These are phyloP conservation scores for Hypocryptadius cinnamomeus DNA, from an alignment of 2,113 vertebrate species.

Conservation along the genomic window DNA sequence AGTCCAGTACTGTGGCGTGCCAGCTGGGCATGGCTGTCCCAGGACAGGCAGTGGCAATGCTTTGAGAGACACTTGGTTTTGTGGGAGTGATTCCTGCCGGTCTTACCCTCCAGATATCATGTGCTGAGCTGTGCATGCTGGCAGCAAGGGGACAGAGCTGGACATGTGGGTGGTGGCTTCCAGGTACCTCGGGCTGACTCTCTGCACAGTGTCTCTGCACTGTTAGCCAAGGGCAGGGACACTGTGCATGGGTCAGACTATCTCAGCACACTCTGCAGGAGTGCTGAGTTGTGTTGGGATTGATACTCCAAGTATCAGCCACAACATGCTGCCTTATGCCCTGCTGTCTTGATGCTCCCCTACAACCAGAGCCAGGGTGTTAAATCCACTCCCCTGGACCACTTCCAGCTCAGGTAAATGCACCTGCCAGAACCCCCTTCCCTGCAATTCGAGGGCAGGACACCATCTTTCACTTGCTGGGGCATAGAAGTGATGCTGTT, in stretches of 20 bases:
- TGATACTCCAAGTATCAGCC: rapidly evolving
- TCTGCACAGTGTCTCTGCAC: background rate
- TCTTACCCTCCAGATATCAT: rapidly evolving
- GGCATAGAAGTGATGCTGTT: background rate
- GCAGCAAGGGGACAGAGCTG: background rate
- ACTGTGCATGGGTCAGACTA: background rate
- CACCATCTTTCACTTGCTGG: background rate
- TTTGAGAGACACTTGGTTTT: background rate
- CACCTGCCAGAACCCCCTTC: background rate
- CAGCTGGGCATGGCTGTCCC: background rate
- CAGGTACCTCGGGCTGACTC: background rate
- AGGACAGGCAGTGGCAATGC: background rate
- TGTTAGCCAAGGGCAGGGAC: background rate
- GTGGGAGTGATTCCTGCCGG: background rate
- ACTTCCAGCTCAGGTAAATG: background rate
- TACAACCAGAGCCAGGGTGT: background rate
- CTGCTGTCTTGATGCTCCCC: background rate
- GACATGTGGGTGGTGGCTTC: background rate
- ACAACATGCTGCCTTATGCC: background rate
- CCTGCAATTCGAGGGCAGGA: background rate
- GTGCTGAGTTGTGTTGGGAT: background rate
- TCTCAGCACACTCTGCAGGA: background rate
- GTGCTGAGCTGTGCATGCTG: rapidly evolving
- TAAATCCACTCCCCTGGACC: background rate
- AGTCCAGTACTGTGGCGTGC: rapidly evolving